These are phyloP conservation scores for Auanema freiburgensis DNA, from an alignment of 2,888 invertebrate genomes.

Conservation along the genomic window DNA sequence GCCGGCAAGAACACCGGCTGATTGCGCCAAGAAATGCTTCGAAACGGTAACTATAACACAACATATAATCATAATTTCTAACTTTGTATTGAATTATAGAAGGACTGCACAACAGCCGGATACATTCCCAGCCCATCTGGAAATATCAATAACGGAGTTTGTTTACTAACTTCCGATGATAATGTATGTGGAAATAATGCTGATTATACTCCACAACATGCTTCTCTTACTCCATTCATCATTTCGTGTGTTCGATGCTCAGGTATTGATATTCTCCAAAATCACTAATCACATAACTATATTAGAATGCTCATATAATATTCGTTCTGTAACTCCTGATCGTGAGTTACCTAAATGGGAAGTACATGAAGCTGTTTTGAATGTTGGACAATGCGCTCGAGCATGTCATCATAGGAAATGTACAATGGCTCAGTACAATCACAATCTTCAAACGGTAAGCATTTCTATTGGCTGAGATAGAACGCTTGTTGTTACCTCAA, in stretches of 20 bases:
- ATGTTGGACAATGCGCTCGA: constrained; percentile 57
- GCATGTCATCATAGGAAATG: constrained; percentile 52
- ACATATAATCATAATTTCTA: neutral
- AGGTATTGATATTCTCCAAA: constrained; percentile 31
- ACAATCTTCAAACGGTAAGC: constrained; percentile 48
- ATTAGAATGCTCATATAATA: constrained; percentile 58
- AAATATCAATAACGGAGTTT: constrained; percentile 55
- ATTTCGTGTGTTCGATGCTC: constrained; percentile 62
- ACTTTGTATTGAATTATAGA: constrained; percentile 25
- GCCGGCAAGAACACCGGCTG: constrained; percentile 59
- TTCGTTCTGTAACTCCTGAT: constrained; percentile 46
- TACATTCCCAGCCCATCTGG: constrained; percentile 59
- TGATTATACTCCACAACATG: constrained; percentile 58
- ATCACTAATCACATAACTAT: neutral
- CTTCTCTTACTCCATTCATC: constrained; percentile 59
- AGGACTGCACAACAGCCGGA: constrained; percentile 58
- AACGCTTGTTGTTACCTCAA: neutral
- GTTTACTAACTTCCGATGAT: constrained; percentile 58
- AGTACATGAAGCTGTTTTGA: constrained; percentile 38
- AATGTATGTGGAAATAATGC: constrained; percentile 45
- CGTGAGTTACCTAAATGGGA: constrained; percentile 47
- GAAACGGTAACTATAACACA: constrained; percentile 36
- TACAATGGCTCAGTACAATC: constrained; percentile 55
- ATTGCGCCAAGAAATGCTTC: constrained; percentile 61
- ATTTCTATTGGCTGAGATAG: neutral